Base-by-base conservation (phyloP, 2,113 vertebrate genomes). In the Anoplopoma fimbria region DNA sequence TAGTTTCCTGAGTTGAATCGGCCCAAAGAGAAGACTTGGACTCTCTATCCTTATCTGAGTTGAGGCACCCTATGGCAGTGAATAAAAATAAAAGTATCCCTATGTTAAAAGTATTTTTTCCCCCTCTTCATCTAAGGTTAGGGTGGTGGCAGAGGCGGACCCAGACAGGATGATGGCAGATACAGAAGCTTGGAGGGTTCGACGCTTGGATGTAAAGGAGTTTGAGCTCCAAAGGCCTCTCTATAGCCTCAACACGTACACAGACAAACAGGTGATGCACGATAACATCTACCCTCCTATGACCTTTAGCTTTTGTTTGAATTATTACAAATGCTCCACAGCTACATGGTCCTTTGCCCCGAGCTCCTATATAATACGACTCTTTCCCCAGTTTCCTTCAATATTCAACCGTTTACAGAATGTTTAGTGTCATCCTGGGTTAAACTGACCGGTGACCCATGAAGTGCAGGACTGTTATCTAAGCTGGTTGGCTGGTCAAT, bases 201-300 rank as follows among this genome's bases (percentile, higher is more conserved):
- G 90, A 12, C 89, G 90, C 69, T 87, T 88, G 47, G 27, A 92
- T 63, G 94, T 93, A 6, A 85, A 95, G 1, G 96, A 97, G 85
- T 93, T 94, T 81, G 85, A 94, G 68, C 95, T 97, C 70, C 97
- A 96, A 40, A 97, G 93, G 91, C 97, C 97, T 2, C 96, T 99
- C 47, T 99, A 97, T 60, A 92, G 88, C 42, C 31, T 99, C 73
- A 94, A 96, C 82, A 99, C 98, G 0, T 99, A 96, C 94, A 99
- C 80, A 21, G 96, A 97, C 17, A 92, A 93, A 77, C 97, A 99
- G 97, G 98, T 98, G 91, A 86, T 2, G 38, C 49, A n/a, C 27
- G 49, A 77, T 77, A 62, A 38, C n/a, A 62, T 47, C 57, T 63
- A 36, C 31, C 49, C 69, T 75, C 42, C 6, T 29, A 6, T 70